phyloP scores from a whole-genome alignment of 2,113 vertebrate species.

The Willisornis vidua region DNA sequence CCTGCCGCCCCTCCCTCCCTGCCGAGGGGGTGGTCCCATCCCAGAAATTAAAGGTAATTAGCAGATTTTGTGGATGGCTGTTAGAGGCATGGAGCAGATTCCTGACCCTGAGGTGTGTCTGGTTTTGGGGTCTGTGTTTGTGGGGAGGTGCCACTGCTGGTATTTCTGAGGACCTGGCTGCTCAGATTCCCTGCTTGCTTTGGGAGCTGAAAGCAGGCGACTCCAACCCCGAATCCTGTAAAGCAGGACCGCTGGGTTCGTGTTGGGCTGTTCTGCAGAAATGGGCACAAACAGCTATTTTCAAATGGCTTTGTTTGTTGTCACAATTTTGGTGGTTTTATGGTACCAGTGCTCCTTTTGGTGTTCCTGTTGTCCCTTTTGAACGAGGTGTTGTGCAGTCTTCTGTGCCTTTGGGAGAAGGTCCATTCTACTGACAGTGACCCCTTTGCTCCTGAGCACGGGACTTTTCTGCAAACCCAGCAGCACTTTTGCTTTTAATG shows the following conservation, averaged over 20 bases:
- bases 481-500: neutral
- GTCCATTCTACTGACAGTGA: neutral
- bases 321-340: rapidly evolving
- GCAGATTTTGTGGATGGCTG: neutral
- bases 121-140: neutral
- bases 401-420: neutral
- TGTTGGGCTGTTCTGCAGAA: neutral
- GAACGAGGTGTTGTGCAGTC: neutral
- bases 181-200: neutral
- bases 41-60: neutral
- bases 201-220: neutral
- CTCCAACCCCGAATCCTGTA: neutral
- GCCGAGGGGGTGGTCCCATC: neutral
- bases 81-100: neutral
- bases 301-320: neutral
- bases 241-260: neutral
- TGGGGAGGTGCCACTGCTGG: neutral
- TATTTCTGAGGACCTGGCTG: neutral
- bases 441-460: neutral
- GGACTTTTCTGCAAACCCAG: neutral
- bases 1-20: neutral
- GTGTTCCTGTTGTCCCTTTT: neutral
- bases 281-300: neutral
- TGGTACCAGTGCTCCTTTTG: neutral
- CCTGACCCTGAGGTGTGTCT: neutral